Base-by-base conservation (phyloP, 2,888 invertebrate genomes). In the Andrena bicolor region DNA sequence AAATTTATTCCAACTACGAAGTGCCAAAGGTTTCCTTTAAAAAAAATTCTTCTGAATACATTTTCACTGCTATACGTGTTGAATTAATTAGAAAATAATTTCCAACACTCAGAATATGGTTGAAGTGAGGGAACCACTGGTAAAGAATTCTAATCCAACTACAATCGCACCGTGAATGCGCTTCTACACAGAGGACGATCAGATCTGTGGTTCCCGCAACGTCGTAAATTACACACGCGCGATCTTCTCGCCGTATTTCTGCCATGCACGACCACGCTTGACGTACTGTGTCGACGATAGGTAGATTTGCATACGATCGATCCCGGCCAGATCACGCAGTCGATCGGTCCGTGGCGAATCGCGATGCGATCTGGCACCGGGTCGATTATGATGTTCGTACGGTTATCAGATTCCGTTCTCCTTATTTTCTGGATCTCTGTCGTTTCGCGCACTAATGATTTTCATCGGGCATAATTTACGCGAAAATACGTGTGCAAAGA, bases 331-430 rank as follows among this genome's bases (percentile, higher is more conserved):
- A 56, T 20, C 35, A 32, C n/a, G 60, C 41, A 13, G 20, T 3
- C 58, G 76, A 76, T 72, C 76, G 63, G 60, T 48, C 58, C 69
- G 58, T 68, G 56, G 58, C 64, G 30, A 60, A 70, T 82, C 73
- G 69, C 48, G n/a, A 58, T 51, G 58, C 53, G 69, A 73, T 73
- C 69, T 58, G 5, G 49, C 68, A 51, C 41, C 76, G 66, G 76
- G 78, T 76, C 74, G 86, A 89, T 88, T 88, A 87, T 86, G 85
- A 86, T 80, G 87, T 85, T 74, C 63, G 58, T 7, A 51, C 72
- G 56, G 60, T 86, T 87, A 90, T 90, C 90, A 76, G 90, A 88
- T 87, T 56, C 63, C 73, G 79, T 65, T 85, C 75, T 80, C 79
- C 76, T 88, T 84, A 82, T 80, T 69, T 78, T 51, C 60, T 64